phyloP scores from a whole-genome alignment of 1,140 invertebrate genomes.

The Spodoptera frugiperda region DNA sequence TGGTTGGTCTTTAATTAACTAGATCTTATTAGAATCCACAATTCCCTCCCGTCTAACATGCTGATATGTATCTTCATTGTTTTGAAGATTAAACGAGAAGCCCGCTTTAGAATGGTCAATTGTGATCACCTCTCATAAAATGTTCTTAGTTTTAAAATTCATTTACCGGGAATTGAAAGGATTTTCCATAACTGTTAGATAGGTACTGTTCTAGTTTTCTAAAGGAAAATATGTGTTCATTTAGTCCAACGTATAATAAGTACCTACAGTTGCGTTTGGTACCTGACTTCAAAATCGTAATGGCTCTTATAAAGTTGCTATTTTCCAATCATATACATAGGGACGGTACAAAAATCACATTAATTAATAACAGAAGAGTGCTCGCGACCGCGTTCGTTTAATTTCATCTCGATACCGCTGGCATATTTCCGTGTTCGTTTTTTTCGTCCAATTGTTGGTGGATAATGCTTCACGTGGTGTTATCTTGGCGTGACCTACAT shows the following conservation, averaged over 20 bases:
- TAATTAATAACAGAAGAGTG: conserved; percentile 22
- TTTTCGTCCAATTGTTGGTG: conserved; percentile 20
- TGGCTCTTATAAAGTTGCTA: too few relatives aligned
- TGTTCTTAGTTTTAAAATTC: too few relatives aligned
- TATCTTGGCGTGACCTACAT: conserved; percentile 38
- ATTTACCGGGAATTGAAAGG: too few relatives aligned
- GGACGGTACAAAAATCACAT: not conserved
- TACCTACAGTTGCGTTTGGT: too few relatives aligned
- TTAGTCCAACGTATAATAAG: too few relatives aligned
- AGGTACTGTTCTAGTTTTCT: too few relatives aligned
- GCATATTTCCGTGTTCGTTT: conserved; percentile 20
- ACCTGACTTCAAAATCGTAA: too few relatives aligned
- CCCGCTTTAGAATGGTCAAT: not conserved
- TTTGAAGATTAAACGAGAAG: not conserved
- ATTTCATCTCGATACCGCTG: conserved; percentile 30
- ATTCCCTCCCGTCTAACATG: not conserved
- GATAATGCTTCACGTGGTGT: conserved; percentile 34
- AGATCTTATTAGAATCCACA: conserved; percentile 10
- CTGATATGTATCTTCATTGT: conserved; percentile 8
- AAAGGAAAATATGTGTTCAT: too few relatives aligned
- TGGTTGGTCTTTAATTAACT: conserved; percentile 25
- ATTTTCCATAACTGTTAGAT: too few relatives aligned
- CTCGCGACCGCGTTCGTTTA: conserved; percentile 14
- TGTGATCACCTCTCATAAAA: too few relatives aligned
- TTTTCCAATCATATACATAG: not conserved